A percentile compares a stretch with the other conserved stretches of the same genome.
Conservation (phyloP, 2,797 vertebrate genomes). For the Lepilemur septentrionalis region DNA sequence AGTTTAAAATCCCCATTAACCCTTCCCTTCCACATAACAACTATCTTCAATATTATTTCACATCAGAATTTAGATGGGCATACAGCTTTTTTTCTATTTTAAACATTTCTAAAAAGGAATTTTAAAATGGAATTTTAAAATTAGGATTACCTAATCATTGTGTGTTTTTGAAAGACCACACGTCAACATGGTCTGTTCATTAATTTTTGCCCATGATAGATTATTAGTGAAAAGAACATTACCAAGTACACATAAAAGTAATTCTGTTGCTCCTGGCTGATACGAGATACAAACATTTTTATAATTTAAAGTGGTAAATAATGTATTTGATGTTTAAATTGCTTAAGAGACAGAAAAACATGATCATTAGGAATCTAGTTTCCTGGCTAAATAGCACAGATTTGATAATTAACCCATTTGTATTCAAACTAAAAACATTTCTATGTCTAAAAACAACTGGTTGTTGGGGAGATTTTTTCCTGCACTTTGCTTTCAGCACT, state of each 20-base stretch:
- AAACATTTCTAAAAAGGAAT: slow-evolving; percentile 68
- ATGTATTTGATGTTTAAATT: slow-evolving; percentile 61
- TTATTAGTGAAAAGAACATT: slow-evolving; percentile 66
- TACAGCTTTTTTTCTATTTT: slow-evolving; percentile 59
- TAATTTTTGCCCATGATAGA: slow-evolving; percentile 39
- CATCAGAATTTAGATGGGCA: slow-evolving; percentile 74
- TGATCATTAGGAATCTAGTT: slow-evolving; percentile 50
- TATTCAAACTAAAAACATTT: slow-evolving; percentile 66
- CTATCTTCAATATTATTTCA: slow-evolving; percentile 81
- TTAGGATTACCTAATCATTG: background rate
- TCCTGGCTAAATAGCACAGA: slow-evolving; percentile 49
- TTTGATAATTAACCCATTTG: slow-evolving; percentile 69
- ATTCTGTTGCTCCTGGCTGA: slow-evolving; percentile 53
- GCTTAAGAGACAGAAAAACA: slow-evolving; percentile 52
- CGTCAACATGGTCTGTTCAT: slow-evolving; percentile 51
- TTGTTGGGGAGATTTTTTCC: slow-evolving; percentile 28
- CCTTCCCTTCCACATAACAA: slow-evolving; percentile 83
- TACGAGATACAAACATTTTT: slow-evolving; percentile 47
- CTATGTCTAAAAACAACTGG: slow-evolving; percentile 41
- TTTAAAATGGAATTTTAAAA: slow-evolving; percentile 50
- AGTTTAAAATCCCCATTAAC: slow-evolving; percentile 88
- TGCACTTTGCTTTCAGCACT: slow-evolving; percentile 62
- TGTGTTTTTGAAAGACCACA: slow-evolving; percentile 63
- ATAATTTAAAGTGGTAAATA: slow-evolving; percentile 54
- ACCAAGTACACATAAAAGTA: slow-evolving; percentile 68